Evolutionary conservation across 2,797 vertebrate genomes (phyloP), one percentile per base, ranked within the genome.

Genomic region (Vespertilio murinus): DNA sequence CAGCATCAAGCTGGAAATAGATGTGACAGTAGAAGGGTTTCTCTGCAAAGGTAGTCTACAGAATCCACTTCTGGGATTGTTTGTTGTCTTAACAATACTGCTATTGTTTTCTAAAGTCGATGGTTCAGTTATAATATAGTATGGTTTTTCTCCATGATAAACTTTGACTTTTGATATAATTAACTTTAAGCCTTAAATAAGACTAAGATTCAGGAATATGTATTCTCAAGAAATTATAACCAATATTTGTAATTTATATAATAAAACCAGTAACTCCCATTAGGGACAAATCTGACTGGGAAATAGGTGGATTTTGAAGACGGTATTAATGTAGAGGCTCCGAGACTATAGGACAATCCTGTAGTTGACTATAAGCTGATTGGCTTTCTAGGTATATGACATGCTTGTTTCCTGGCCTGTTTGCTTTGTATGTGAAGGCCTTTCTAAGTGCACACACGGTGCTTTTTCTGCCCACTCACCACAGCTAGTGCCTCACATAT

Each of bases 81-180:
- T 64, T 67, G 11, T 54, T 93, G 40, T 35, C 33, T 56, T 86
- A 28, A 92, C 77, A 92, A 77, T 40, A 84, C 67, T 79, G 47
- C 30, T 88, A 22, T 78, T 87, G 81, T 85, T 16, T 45, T 91
- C 45, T 84, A 40, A 70, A 38, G 18, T 81, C 52, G 42, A 67
- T 73, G 17, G 2, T 82, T 85, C 42, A 28, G 91, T 77, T 78
- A 92, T 74, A 90, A 47, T 74, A 49, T 71, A 70, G 56, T 82
- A 59, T 93, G 6, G 28, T 91, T 92, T 75, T 73, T 35, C 42
- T 12, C 18, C 92, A 13, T 56, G 80, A 20, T 59, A 35, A 20
- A 56, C 40, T 52, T 73, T 71, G n/a, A 71, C 22, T 81, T 56
- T 89, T 94, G 25, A 87, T n/a, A 83, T 30, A 90, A 93, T 40